Evolutionary conservation across 2,797 vertebrate genomes (phyloP).

Genomic region (Mormyrus hasselquistii): DNA sequence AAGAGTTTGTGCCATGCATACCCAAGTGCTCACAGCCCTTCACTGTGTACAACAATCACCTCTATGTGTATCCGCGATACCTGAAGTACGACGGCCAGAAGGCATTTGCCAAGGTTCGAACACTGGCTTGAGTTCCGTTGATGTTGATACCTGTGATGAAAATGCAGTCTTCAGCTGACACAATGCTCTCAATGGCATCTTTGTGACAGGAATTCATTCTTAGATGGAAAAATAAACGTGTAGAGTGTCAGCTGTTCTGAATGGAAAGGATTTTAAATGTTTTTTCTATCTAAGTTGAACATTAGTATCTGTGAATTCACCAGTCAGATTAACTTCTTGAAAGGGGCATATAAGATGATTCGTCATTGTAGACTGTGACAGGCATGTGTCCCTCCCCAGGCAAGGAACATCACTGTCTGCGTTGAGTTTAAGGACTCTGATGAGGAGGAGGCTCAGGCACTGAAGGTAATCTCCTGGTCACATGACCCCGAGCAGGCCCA

Average conservation of each 20-base stretch:
- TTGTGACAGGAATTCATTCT: neutral
- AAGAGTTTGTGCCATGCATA: slow-evolving; percentile 91
- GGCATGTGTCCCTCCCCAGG: slow-evolving; percentile 54
- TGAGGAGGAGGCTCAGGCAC: slow-evolving; percentile 76
- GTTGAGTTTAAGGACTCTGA: slow-evolving; percentile 94
- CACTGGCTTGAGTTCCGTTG: neutral
- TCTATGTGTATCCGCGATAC: slow-evolving; percentile 88
- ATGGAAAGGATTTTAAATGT: neutral
- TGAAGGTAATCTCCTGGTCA: slow-evolving; percentile 68
- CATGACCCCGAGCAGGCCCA: neutral
- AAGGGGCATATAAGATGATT: neutral
- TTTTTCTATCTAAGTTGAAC: neutral
- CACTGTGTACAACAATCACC: slow-evolving; percentile 91
- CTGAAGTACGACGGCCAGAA: slow-evolving; percentile 96
- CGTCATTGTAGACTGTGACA: neutral
- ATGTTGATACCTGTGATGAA: neutral
- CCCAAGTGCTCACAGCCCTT: slow-evolving; percentile 91
- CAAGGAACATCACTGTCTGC: slow-evolving; percentile 89
- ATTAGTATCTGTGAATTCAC: neutral
- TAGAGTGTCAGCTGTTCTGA: neutral
- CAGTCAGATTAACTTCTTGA: neutral
- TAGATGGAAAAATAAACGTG: neutral
- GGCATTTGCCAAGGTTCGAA: slow-evolving; percentile 81
- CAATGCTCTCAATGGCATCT: neutral
- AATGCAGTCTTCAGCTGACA: neutral